These are phyloP conservation scores for Cossypha heuglini DNA, from an alignment of 2,797 vertebrate species.

Conservation along the genomic window DNA sequence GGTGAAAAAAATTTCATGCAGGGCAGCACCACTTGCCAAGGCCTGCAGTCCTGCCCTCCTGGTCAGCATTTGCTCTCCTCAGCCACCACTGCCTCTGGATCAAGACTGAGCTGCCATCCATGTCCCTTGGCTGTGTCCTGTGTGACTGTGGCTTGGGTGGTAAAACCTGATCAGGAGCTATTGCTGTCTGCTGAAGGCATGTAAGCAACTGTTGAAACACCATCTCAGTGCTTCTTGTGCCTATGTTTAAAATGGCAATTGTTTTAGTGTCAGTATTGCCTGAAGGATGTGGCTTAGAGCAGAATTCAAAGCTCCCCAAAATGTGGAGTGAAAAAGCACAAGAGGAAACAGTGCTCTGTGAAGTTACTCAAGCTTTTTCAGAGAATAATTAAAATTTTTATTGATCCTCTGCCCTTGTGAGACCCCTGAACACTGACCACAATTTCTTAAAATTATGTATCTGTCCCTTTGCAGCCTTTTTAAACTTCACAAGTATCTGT, in stretches of 20 bases:
- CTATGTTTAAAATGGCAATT: not conserved
- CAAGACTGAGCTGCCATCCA: not conserved
- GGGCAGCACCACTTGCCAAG: not conserved
- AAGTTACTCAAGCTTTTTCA: not conserved
- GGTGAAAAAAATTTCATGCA: not conserved
- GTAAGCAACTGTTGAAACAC: not conserved
- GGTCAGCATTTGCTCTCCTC: rapidly evolving
- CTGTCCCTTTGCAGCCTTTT: not conserved
- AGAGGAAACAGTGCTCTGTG: not conserved
- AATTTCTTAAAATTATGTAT: not conserved
- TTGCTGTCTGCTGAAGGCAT: not conserved
- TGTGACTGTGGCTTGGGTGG: not conserved
- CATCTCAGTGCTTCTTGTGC: not conserved
- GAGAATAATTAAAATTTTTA: not conserved
- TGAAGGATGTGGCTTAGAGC: not conserved
- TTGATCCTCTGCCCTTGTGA: not conserved
- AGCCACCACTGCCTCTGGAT: not conserved
- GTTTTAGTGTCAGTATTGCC: not conserved
- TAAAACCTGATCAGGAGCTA: not conserved
- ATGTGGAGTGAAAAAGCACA: not conserved
- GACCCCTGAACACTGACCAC: not conserved
- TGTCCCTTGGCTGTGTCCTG: not conserved
- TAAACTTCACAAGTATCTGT: not conserved
- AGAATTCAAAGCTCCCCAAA: not conserved
- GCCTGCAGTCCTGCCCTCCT: not conserved